Percentiles rank a stretch among this genome's conserved stretches.
Conservation (phyloP, 1,140 invertebrate species). For the Drosophila parvula region DNA sequence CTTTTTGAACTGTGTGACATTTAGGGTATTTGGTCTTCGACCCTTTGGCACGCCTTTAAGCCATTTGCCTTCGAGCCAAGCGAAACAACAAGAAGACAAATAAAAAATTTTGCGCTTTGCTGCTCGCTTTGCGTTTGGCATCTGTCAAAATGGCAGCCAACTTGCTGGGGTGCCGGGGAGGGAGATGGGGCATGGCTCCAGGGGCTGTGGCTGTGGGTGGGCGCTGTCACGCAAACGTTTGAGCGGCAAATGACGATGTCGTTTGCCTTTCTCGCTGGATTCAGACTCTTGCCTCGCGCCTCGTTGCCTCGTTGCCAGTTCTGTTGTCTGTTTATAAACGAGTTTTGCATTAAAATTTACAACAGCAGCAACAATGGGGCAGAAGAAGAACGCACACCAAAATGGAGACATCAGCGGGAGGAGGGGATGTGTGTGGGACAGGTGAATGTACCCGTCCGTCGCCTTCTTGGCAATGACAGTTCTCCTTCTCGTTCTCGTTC, state of each 20-base stretch:
- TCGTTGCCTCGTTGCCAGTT: constrained; percentile 6
- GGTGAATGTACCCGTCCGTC: constrained; percentile 63
- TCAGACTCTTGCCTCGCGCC: constrained; percentile 4
- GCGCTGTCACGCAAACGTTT: constrained; percentile 69
- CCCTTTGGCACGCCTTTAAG: neutral
- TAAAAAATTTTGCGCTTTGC: constrained; percentile 70
- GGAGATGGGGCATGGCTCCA: neutral
- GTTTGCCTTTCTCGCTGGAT: constrained; percentile 32
- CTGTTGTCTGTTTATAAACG: constrained; percentile 56
- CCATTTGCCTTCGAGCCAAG: constrained; percentile 44
- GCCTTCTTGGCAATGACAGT: constrained; percentile 57
- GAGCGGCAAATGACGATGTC: constrained; percentile 62
- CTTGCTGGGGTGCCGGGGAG: neutral
- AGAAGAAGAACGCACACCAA: constrained; percentile 44
- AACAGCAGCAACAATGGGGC: constrained; percentile 46
- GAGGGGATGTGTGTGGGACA: constrained; percentile 37
- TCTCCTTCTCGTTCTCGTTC: neutral
- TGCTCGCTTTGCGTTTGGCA: constrained; percentile 73
- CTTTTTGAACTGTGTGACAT: too few species aligned
- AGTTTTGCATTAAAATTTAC: constrained; percentile 76
- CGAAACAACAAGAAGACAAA: constrained; percentile 61
- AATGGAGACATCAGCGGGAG: constrained; percentile 60
- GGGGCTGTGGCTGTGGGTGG: constrained; percentile 10
- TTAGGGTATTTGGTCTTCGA: constrained; percentile 10
- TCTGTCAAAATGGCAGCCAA: constrained; percentile 72